Percentiles rank a stretch among this genome's conserved stretches.
phyloP scores from a whole-genome alignment of 1,140 invertebrate species.

The Caenorhabditis remanei region DNA sequence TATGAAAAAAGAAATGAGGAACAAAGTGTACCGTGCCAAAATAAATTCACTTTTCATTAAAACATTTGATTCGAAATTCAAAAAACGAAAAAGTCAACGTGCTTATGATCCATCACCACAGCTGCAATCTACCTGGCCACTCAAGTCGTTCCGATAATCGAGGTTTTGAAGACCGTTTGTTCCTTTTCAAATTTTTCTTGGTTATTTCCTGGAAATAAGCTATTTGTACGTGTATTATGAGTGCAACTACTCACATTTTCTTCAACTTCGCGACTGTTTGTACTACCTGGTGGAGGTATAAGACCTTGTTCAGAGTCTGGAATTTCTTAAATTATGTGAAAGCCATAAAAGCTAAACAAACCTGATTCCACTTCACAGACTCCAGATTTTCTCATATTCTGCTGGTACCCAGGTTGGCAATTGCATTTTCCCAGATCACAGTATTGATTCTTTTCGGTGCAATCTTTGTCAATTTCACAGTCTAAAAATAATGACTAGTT shows the following conservation, averaged over 20 bases:
- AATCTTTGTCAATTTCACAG: constrained; percentile 46
- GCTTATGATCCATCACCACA: neutral
- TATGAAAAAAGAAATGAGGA: neutral
- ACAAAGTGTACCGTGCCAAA: constrained; percentile 11
- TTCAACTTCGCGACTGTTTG: neutral
- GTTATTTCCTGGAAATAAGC: neutral
- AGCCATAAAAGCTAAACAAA: neutral
- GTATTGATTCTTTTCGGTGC: constrained; percentile 34
- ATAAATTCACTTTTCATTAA: neutral
- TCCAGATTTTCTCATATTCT: constrained; percentile 56
- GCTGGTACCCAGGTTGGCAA: constrained; percentile 52
- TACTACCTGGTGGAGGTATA: neutral
- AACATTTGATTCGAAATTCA: neutral
- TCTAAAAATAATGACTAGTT: neutral
- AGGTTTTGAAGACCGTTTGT: constrained; percentile 19
- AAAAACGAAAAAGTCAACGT: neutral
- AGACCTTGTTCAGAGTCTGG: neutral
- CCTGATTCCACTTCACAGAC: neutral
- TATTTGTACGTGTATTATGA: neutral
- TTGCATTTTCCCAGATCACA: constrained; percentile 61
- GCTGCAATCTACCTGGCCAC: constrained; percentile 61
- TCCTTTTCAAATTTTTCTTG: neutral
- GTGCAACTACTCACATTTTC: neutral
- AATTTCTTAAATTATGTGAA: neutral
- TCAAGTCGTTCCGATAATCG: constrained; percentile 53